These are phyloP conservation scores for Lytechinus variegatus DNA, from an alignment of 35 echinoderm and acorn worm species.

Conservation along the genomic window DNA sequence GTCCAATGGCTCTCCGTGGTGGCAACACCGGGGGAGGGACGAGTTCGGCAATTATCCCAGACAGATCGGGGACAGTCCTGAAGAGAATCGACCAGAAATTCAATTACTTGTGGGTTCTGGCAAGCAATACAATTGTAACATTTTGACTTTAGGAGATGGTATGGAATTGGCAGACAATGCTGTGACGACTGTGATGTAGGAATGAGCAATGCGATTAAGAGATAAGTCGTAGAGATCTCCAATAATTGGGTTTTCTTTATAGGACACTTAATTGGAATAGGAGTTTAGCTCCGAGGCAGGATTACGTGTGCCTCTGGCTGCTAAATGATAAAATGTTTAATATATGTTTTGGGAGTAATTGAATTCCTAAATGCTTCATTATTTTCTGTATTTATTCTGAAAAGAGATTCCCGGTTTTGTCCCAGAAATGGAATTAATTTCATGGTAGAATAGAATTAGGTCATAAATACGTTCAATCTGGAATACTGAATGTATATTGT, in stretches of 20 bases:
- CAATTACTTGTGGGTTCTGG: not conserved
- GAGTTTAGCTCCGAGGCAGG: not conserved
- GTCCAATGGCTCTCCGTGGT: not conserved
- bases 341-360: not conserved
- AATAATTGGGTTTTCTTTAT: constrained; percentile 5
- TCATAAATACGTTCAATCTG: not conserved
- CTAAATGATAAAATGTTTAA: not conserved
- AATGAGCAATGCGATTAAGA: constrained; percentile 5
- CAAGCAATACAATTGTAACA: constrained; percentile 30
- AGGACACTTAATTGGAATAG: constrained; percentile 26
- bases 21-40: not conserved
- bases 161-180: not conserved
- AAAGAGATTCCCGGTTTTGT: not conserved
- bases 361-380: not conserved
- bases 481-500: not conserved
- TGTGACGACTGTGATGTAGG: not conserved
- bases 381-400: not conserved
- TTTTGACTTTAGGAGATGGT: not conserved
- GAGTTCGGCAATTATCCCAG: not conserved
- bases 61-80: constrained; percentile 16
- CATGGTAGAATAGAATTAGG: not conserved
- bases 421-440: not conserved
- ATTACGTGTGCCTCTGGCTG: not conserved
- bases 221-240: not conserved
- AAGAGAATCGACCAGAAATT: constrained; percentile 8